Percentiles rank a stretch among this genome's conserved stretches.
Conservation (phyloP, 2,113 vertebrate species). For the Rutilus rutilus region DNA sequence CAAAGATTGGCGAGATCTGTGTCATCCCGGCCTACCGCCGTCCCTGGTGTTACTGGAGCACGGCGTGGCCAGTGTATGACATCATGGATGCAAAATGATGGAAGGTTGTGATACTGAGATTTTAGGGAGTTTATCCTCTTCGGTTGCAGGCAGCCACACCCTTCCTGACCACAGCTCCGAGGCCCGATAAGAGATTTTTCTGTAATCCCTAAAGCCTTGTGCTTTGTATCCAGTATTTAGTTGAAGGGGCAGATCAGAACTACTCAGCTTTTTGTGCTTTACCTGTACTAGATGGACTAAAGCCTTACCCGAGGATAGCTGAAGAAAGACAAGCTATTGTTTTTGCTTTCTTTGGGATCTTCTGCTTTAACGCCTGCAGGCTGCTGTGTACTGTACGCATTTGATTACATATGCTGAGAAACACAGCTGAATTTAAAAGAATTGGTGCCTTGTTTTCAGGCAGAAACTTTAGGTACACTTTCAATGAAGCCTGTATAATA, state of each 20-base stretch:
- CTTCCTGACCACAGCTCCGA: constrained; percentile 26
- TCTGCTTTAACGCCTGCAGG: constrained; percentile 15
- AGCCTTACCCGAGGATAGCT: constrained; percentile 28
- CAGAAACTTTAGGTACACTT: neutral
- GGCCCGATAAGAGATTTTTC: constrained; percentile 25
- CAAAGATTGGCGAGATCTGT: neutral
- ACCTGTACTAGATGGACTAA: constrained; percentile 32
- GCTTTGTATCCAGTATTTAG: constrained; percentile 58
- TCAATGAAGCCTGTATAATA: neutral
- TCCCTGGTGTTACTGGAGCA: constrained; percentile 20
- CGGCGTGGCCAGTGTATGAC: neutral
- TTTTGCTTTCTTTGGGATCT: neutral
- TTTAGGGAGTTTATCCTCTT: constrained; percentile 2
- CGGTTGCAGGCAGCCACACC: neutral
- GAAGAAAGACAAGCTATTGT: neutral
- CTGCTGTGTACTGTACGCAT: neutral
- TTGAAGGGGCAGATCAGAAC: constrained; percentile 45
- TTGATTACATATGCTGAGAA: neutral
- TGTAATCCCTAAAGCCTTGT: constrained; percentile 38
- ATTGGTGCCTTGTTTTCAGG: neutral
- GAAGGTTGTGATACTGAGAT: neutral
- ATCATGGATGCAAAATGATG: neutral
- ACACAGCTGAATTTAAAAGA: neutral
- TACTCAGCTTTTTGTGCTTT: constrained; percentile 25
- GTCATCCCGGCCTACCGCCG: neutral